Percentiles rank a stretch among this genome's conserved stretches.
These are phyloP conservation scores for Latrodectus hesperus DNA, from an alignment of 2,888 invertebrate genomes.

Conservation along the genomic window DNA sequence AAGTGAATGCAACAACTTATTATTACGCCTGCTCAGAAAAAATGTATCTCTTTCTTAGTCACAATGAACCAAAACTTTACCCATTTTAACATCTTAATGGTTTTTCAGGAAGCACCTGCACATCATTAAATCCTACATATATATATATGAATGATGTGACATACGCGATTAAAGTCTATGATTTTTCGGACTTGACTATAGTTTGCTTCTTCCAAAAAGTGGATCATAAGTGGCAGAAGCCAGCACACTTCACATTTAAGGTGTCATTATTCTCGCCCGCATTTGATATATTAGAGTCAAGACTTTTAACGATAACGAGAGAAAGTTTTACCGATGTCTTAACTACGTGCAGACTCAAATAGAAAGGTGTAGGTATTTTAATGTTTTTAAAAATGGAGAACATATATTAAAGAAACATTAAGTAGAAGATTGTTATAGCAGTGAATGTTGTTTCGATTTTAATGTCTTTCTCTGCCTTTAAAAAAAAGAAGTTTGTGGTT, in stretches of 20 bases:
- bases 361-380: no score
- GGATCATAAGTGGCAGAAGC: no score
- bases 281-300: not conserved
- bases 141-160: constrained; percentile 25
- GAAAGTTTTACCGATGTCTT: no score
- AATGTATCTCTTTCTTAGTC: not conserved
- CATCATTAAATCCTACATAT: constrained; percentile 21
- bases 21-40: not conserved
- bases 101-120: not conserved
- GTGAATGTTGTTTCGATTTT: no score
- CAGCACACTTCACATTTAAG: not conserved
- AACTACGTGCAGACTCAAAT: no score
- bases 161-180: constrained; percentile 31
- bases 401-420: no score
- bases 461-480: no score
- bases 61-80: constrained; percentile 7
- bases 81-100: constrained; percentile 40
- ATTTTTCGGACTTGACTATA: not conserved
- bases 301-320: no score
- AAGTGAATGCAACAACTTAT: not conserved
- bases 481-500: no score
- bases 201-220: no score
- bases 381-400: no score
- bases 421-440: no score
- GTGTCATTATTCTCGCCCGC: constrained; percentile 2